Percentiles rank a stretch among this genome's conserved stretches.
Conservation (phyloP, 1,140 invertebrate species). For the Caerostris extrusa region DNA sequence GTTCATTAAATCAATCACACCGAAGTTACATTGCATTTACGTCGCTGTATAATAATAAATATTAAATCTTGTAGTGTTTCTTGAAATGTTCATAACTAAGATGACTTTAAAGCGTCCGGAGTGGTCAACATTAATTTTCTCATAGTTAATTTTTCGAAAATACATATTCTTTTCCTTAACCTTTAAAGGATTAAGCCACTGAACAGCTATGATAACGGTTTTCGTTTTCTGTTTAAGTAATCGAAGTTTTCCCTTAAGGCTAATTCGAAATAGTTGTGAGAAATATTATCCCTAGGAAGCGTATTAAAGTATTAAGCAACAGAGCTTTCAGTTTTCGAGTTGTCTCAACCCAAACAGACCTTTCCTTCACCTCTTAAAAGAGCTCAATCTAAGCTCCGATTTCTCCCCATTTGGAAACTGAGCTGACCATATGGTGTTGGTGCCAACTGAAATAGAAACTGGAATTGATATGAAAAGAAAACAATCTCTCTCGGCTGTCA, state of each 20-base stretch:
- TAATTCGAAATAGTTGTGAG: background rate
- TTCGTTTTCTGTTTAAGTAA: background rate
- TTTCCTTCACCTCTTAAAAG: background rate
- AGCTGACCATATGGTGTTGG: slow-evolving; percentile 16
- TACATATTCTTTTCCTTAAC: background rate
- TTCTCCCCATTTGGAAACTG: slow-evolving; percentile 9
- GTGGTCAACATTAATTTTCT: background rate
- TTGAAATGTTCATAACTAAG: background rate
- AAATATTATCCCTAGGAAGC: background rate
- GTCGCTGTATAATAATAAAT: background rate
- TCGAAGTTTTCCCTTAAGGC: background rate
- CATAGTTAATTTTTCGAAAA: too few relatives aligned
- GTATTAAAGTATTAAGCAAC: background rate
- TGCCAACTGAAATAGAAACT: background rate
- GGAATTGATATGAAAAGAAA: slow-evolving; percentile 29
- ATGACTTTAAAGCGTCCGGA: background rate
- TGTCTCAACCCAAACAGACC: background rate
- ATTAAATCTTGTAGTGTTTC: background rate
- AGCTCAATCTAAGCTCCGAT: background rate
- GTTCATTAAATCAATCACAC: too few relatives aligned
- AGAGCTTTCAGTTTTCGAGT: background rate
- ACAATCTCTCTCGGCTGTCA: slow-evolving; percentile 49
- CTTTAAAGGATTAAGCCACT: background rate
- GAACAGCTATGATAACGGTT: background rate
- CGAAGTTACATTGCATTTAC: too few relatives aligned